phyloP scores from a whole-genome alignment of 2,888 invertebrate species.

The Argyresthia goedartella region DNA sequence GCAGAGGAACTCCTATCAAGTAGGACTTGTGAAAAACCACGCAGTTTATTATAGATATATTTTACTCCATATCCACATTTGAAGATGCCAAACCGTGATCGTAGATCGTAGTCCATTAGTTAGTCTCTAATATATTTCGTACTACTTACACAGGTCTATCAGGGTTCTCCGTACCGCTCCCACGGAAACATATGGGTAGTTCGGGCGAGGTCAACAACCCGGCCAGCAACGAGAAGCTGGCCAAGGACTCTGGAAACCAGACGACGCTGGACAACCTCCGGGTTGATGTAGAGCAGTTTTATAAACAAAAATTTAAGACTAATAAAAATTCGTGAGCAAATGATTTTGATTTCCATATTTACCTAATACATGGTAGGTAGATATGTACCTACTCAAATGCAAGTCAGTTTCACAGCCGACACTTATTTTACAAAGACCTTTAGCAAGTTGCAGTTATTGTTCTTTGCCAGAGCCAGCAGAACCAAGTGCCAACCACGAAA shows the following conservation, averaged over 20 bases:
- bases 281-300: constrained; percentile 17
- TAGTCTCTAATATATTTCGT: no score
- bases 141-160: constrained; percentile 28
- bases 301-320: not conserved
- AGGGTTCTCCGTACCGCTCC: constrained; percentile 45
- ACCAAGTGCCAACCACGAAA: no score
- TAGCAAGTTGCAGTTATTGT: no score
- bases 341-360: not conserved
- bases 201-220: not conserved
- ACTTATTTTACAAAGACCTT: no score
- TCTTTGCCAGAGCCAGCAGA: no score
- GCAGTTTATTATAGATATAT: no score
- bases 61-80: no score
- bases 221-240: constrained; percentile 5
- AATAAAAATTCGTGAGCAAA: not conserved
- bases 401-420: no score
- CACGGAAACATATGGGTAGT: not conserved
- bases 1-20: no score
- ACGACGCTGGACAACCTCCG: constrained; percentile 20
- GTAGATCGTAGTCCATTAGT: no score
- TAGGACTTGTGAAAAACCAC: no score
- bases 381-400: not conserved
- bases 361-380: not conserved
- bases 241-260: constrained; percentile 13
- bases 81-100: no score